Evolutionary conservation across 2,888 invertebrate genomes (phyloP), one percentile per base, ranked within the genome.

Genomic region (Acrobasis consociella): DNA sequence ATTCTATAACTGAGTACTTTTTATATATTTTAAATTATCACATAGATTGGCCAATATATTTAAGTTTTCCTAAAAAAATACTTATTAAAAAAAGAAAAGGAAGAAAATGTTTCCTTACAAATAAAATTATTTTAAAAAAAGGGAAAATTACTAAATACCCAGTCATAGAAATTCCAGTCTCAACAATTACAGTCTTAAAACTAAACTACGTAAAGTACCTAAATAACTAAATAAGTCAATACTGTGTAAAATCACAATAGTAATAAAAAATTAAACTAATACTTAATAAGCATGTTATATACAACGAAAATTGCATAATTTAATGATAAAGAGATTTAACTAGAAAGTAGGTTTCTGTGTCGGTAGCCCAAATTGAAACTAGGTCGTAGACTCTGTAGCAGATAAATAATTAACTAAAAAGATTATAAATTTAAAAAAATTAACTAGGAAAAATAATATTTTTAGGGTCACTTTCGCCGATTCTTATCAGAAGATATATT

Each of bases 161-260:
- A 56, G 17, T 39, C 17, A 56, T n/a, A 42, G 56, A 42, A 56
- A 42, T 31, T 59, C 15, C 56, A 56, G 56, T 56, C 56, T 56
- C 56, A 56, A 42, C 39, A 42, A 10, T 55, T 22, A 17, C 52
- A 56, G 17, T 9, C 42, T 42, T 56, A 42, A 56, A 56, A 56
- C 39, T 56, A 56, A 9, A 17, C 9, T 56, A 56, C 2, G 5
- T 31, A 56, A 22, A 56, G 2, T 3, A 22, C 22, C 2, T n/a
- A n/a, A n/a, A n/a, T 22, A 22, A 22, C 22, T 56, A 56, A 56
- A 49, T 60, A 65, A 64, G n/a, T 58, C 59, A 58, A 37, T 64
- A 51, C 56, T 56, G 56, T 42, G 42, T 56, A 22, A 39, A 56
- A 56, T 56, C 42, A 42, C 56, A 56, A 56, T 56, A n/a, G n/a